A percentile compares a stretch with the other conserved stretches of the same genome.
Conservation (phyloP, 2,113 vertebrate genomes). For the Mesembrinibis cayennensis region DNA sequence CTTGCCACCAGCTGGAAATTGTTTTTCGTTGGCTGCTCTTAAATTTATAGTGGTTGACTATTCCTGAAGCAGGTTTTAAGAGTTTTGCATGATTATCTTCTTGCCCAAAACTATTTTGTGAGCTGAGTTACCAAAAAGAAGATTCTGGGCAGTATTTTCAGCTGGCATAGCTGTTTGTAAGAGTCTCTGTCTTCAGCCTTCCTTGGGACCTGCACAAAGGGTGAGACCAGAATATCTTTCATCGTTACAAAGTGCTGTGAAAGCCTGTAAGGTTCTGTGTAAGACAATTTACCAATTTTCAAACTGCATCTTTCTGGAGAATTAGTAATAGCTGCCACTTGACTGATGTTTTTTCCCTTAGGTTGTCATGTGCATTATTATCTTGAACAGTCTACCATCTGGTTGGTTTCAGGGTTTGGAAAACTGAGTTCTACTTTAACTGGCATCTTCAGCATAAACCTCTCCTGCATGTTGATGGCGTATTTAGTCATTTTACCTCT, state of each 20-base stretch:
- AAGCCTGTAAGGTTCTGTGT: neutral
- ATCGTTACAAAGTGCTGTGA: neutral
- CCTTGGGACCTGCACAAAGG: neutral
- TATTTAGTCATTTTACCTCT: neutral
- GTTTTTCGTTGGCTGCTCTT: neutral
- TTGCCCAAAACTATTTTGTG: neutral
- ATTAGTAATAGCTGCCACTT: neutral
- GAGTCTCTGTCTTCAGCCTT: neutral
- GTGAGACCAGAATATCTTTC: neutral
- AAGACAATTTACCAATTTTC: neutral
- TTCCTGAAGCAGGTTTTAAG: neutral
- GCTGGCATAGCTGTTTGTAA: neutral
- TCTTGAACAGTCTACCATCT: neutral
- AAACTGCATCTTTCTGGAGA: no score
- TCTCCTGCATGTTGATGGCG: fast-evolving
- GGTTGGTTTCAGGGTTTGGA: neutral
- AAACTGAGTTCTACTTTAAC: neutral
- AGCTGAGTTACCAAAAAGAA: neutral
- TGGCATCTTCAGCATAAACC: neutral
- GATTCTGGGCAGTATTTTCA: neutral
- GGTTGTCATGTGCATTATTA: neutral
- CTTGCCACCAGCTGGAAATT: neutral
- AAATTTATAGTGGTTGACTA: neutral
- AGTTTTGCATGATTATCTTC: neutral
- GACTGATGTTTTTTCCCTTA: neutral